Percentiles rank a stretch among this genome's conserved stretches.
These are phyloP conservation scores for Mesocricetus auratus DNA, from an alignment of 2,113 vertebrate species.

Conservation along the genomic window DNA sequence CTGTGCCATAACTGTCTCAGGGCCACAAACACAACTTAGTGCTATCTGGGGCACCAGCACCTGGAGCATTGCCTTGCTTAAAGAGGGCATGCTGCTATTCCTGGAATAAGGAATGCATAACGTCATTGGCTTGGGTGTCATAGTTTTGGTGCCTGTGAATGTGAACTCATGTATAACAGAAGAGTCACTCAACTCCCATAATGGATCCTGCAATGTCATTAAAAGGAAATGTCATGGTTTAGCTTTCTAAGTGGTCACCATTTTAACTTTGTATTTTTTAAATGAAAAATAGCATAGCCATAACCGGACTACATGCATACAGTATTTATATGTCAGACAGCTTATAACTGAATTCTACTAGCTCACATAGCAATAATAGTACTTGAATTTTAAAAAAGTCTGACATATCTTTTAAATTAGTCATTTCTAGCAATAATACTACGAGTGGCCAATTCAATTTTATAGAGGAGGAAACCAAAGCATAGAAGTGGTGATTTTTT, in stretches of 20 bases:
- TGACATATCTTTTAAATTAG: not conserved
- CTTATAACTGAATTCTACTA: not conserved
- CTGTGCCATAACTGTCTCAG: not conserved
- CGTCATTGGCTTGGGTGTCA: not conserved
- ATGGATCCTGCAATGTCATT: not conserved
- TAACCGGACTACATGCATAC: not conserved
- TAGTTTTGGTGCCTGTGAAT: not conserved
- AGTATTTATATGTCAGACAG: not conserved
- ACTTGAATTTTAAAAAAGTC: not conserved
- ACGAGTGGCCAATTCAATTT: slow-evolving; percentile 18
- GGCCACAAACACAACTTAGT: not conserved
- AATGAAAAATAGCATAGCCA: slow-evolving; percentile 5
- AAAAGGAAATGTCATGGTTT: not conserved
- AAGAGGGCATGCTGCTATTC: not conserved
- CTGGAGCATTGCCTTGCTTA: not conserved
- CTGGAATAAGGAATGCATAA: not conserved
- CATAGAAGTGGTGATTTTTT: not conserved
- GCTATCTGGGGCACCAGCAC: not conserved
- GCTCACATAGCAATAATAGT: not conserved
- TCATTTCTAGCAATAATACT: not conserved
- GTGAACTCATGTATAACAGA: slow-evolving; percentile 40
- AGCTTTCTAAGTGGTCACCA: not conserved
- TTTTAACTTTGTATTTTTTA: slow-evolving; percentile 15
- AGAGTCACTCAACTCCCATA: not conserved
- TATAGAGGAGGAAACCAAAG: not conserved